Percentiles rank a stretch among this genome's conserved stretches.
These are phyloP conservation scores for Rostratula benghalensis DNA, from an alignment of 2,113 vertebrate species.

Conservation along the genomic window DNA sequence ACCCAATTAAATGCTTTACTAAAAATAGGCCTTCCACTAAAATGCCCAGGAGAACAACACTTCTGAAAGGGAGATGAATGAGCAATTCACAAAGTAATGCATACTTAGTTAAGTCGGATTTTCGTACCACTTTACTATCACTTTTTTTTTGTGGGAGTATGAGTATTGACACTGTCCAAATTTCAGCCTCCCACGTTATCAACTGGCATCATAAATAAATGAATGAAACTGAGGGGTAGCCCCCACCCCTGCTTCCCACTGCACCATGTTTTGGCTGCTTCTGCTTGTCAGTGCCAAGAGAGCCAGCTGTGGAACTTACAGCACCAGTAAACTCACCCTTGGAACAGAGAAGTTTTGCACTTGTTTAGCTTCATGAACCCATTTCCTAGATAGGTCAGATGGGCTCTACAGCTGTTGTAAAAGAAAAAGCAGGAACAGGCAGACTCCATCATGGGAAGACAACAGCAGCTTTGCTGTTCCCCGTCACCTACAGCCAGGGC, in stretches of 20 bases:
- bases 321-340: not conserved
- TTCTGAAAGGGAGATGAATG: not conserved
- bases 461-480: not conserved
- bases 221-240: not conserved
- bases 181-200: not conserved
- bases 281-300: fast-evolving
- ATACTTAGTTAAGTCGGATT: not conserved
- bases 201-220: not conserved
- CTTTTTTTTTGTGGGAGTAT: not conserved
- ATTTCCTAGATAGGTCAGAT: not conserved
- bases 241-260: not conserved
- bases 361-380: not conserved
- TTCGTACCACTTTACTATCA: not conserved
- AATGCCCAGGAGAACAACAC: not conserved
- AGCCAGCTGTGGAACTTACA: not conserved
- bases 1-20: slow-evolving; percentile 15
- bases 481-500: not conserved
- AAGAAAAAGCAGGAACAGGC: not conserved
- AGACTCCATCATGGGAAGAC: not conserved
- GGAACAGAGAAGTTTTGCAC: not conserved
- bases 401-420: not conserved
- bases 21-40: not conserved
- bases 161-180: not conserved
- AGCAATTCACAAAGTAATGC: not conserved
- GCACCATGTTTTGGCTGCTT: not conserved